Evolutionary conservation across 2,888 invertebrate genomes (phyloP), one percentile per base, ranked within the genome.

Genomic region (Sipha maydis): DNA sequence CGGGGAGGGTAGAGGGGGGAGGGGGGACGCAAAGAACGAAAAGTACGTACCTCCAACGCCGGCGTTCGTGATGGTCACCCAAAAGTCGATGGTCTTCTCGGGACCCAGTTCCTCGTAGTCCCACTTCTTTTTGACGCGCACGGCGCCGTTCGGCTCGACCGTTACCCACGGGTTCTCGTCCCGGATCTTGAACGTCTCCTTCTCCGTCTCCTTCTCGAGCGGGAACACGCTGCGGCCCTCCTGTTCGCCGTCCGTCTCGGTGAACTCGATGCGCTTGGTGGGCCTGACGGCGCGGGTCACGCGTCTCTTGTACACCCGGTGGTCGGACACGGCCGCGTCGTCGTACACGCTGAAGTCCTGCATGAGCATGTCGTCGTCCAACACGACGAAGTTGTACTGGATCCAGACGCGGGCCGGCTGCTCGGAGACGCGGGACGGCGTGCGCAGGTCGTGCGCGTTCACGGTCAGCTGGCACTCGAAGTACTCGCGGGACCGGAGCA

Each of bases 91-190:
- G 25, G 97, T 97, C 92, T 98, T 98, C 93, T 98, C 97, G 3
- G 97, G 97, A 48, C 97, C 97, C 80, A 98, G 93, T 91, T 97
- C 97, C 92, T 98, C 98, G 92, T 97, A 98, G 94, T 98, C 97
- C 98, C 98, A 98, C 95, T 97, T 97, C 95, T 97, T 97, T 93
- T 97, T 97, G 90, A 98, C 97, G 91, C 96, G 95, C 91, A 98
- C 97, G 89, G 97, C 96, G 91, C 98, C 98, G 93, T 96, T 97
- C 78, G 96, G 95, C 92, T 97, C 97, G 85, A 98, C 97, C 78
- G 96, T 96, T 89, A 98, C 97, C 97, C 98, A 98, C 90, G 96
- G 96, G 93, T 97, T 98, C 92, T 97, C 97, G 91, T 97, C 97
- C 91, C 97, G 94, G 91, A 98, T 97, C 93, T 97, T 97, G 92